Conservation (phyloP, 2,888 invertebrate species). For the Trissolcus japonicus region DNA sequence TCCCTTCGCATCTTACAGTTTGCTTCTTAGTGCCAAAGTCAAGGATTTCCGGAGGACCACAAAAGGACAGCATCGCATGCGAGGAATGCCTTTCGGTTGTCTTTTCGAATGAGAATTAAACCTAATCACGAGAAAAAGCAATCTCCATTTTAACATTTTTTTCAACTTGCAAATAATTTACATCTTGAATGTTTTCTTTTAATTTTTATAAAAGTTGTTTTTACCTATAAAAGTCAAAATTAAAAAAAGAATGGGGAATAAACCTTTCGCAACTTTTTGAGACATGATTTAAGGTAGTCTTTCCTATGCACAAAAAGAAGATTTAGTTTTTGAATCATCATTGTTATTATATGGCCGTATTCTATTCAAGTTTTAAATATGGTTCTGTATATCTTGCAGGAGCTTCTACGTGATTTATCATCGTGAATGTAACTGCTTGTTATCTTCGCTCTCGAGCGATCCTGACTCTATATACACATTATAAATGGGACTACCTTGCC, state of each 20-base stretch:
- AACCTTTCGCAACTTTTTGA: not conserved
- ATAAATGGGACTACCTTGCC: conserved; percentile 25
- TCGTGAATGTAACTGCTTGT: conserved; percentile 16
- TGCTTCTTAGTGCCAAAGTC: conserved; percentile 7
- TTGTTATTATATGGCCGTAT: conserved; percentile 37
- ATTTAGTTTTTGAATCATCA: conserved; percentile 26
- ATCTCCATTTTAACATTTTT: conserved; percentile 9
- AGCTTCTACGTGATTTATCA: conserved; percentile 39
- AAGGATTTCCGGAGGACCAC: conserved; percentile 49
- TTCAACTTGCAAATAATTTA: too few relatives aligned
- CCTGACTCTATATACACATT: conserved; percentile 12
- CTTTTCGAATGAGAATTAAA: conserved; percentile 46
- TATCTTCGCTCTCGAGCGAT: conserved; percentile 17
- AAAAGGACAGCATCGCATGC: conserved; percentile 34
- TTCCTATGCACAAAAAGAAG: conserved; percentile 1
- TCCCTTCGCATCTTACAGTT: conserved; percentile 39
- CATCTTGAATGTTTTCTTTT: too few relatives aligned
- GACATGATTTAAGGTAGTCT: not conserved
- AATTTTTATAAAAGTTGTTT: too few relatives aligned
- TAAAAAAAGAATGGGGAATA: not conserved
- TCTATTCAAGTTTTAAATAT: conserved; percentile 36
- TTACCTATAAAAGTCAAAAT: not conserved
- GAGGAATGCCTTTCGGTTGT: conserved; percentile 46
- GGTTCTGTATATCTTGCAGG: conserved; percentile 14
- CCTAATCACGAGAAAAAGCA: conserved; percentile 24